Conservation (phyloP, 1,140 invertebrate genomes). For the Drosophila chauvacae region DNA sequence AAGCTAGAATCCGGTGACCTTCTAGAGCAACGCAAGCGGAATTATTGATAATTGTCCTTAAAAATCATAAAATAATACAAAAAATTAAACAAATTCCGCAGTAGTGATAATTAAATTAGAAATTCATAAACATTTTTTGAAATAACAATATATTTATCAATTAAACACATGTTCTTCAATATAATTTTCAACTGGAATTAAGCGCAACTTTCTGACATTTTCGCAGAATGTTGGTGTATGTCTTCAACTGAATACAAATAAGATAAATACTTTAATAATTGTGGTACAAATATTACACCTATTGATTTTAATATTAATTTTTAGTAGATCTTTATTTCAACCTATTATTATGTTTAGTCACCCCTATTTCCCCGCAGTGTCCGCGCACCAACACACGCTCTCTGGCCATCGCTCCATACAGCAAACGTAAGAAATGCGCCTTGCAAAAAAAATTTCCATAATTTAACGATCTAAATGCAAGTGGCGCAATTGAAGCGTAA, state of each 20-base stretch:
- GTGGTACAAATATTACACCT: no score
- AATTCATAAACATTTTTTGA: no score
- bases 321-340: no score
- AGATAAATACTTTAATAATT: not conserved
- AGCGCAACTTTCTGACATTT: no score
- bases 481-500: slow-evolving; percentile 84
- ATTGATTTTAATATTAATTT: not conserved
- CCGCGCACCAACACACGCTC: not conserved
- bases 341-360: no score
- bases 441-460: slow-evolving; percentile 83
- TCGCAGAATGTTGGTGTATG: no score
- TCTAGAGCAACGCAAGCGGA: not conserved
- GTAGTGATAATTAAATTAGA: no score
- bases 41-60: not conserved
- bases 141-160: no score
- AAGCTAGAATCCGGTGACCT: not conserved
- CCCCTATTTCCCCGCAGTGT: slow-evolving; percentile 6
- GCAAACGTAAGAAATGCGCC: slow-evolving; percentile 69
- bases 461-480: slow-evolving; percentile 84
- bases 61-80: no score
- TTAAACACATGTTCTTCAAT: no score
- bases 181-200: no score
- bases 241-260: not conserved
- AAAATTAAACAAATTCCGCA: no score
- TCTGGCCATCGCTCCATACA: slow-evolving; percentile 8